Conservation (phyloP, 2,888 invertebrate species). For the Philereme transversata region DNA sequence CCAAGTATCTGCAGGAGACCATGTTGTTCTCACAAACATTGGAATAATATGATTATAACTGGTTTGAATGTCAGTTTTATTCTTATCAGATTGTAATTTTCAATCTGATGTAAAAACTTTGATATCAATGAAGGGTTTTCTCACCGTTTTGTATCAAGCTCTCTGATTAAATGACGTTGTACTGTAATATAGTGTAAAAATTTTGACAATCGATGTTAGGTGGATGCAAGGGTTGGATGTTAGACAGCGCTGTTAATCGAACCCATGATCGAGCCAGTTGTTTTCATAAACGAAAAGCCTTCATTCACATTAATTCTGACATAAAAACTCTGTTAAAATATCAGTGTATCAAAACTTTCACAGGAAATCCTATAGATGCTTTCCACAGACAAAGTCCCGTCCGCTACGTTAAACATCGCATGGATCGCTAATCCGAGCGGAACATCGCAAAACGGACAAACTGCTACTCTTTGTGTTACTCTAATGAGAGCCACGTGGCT, state of each 20-base stretch:
- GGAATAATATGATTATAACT: conserved; percentile 7
- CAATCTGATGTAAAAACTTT: background rate
- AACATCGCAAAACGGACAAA: conserved; percentile 80
- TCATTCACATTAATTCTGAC: no score
- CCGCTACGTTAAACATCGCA: conserved; percentile 71
- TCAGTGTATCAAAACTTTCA: conserved; percentile 10
- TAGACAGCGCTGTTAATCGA: no score
- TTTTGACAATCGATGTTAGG: no score
- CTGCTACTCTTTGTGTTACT: conserved; percentile 78
- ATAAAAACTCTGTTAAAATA: conserved; percentile 22
- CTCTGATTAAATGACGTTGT: no score
- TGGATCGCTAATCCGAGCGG: conserved; percentile 75
- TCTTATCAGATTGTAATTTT: conserved; percentile 14
- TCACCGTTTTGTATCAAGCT: no score
- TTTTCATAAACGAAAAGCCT: no score
- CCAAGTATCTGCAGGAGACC: conserved; percentile 6
- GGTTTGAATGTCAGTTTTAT: background rate
- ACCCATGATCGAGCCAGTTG: no score
- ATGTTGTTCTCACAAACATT: conserved; percentile 6
- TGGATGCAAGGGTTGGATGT: no score
- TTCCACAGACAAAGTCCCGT: conserved; percentile 63
- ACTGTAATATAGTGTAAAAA: no score
- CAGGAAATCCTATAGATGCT: conserved; percentile 35
- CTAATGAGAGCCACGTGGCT: conserved; percentile 83
- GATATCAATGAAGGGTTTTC: background rate